Percentiles rank a stretch among this genome's conserved stretches.
phyloP scores from a whole-genome alignment of 2,113 vertebrate genomes.

The Heloderma charlesbogerti region DNA sequence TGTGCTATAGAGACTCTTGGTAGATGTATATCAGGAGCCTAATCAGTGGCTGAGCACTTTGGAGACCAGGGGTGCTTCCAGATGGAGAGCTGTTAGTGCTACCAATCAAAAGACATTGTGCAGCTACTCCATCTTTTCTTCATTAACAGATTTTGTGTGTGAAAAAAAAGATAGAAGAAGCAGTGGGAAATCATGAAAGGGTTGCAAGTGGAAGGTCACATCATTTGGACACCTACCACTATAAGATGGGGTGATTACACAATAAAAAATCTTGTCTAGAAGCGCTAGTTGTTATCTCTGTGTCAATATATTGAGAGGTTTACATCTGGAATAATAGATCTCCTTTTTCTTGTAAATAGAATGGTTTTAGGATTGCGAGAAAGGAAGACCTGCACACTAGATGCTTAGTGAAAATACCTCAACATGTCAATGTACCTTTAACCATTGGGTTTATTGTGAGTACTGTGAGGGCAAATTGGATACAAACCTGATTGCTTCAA shows the following conservation, averaged over 20 bases:
- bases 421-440: not conserved
- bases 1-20: not conserved
- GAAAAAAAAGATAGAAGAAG: not conserved
- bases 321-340: not conserved
- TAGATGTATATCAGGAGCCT: not conserved
- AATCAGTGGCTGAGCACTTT: rapidly evolving
- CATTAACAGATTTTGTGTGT: not conserved
- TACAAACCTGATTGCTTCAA: not conserved
- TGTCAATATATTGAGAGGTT: not conserved
- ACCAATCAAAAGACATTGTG: not conserved
- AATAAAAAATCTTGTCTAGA: not conserved
- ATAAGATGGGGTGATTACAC: not conserved
- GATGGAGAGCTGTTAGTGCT: no score
- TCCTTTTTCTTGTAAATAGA: not conserved
- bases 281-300: not conserved
- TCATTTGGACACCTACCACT: no score
- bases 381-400: not conserved
- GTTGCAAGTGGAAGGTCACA: no score
- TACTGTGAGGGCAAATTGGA: not conserved
- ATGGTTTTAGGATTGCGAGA: not conserved
- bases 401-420: not conserved
- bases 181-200: no score
- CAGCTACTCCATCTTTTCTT: not conserved
- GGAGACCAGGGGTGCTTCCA: not conserved
- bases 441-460: not conserved